phyloP scores from a whole-genome alignment of 2,888 invertebrate species.

The Liposcelis brunnea region DNA sequence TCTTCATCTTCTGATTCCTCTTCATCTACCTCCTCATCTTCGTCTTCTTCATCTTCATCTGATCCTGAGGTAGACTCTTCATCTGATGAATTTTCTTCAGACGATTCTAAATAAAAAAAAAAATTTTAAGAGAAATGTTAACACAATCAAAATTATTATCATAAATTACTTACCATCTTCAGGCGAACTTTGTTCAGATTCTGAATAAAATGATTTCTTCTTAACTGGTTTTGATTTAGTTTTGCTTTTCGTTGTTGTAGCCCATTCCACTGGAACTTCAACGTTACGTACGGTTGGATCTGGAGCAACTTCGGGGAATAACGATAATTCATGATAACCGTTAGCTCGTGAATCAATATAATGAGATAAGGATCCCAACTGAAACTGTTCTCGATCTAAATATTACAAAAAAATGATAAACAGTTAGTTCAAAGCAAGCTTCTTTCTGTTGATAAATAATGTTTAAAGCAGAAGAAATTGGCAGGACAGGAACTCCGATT shows the following conservation, averaged over 20 bases:
- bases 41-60: conserved; percentile 19
- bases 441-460: conserved; percentile 1
- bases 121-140: not conserved
- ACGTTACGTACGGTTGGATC: conserved; percentile 65
- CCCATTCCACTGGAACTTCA: conserved; percentile 26
- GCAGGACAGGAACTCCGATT: conserved; percentile 5
- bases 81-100: conserved; percentile 12
- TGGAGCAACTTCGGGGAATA: conserved; percentile 58
- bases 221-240: conserved; percentile 22
- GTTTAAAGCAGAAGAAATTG: not conserved
- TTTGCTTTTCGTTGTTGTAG: conserved; percentile 20
- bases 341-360: conserved; percentile 70
- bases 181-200: conserved; percentile 29
- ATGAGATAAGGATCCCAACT: conserved; percentile 89
- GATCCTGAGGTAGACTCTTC: conserved; percentile 18
- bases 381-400: conserved; percentile 66
- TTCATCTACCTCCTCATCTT: conserved; percentile 19
- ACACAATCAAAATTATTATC: conserved; percentile 12
- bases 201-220: conserved; percentile 49
- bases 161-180: conserved; percentile 21
- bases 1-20: conserved; percentile 18
- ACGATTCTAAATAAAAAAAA: conserved; percentile 12
- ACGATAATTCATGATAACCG: conserved; percentile 79
- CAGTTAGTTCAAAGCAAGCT: conserved; percentile 1
- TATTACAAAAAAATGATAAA: too few relatives aligned